Base-by-base conservation (phyloP, 2,113 vertebrate genomes). In the Orthochromis indermauri region DNA sequence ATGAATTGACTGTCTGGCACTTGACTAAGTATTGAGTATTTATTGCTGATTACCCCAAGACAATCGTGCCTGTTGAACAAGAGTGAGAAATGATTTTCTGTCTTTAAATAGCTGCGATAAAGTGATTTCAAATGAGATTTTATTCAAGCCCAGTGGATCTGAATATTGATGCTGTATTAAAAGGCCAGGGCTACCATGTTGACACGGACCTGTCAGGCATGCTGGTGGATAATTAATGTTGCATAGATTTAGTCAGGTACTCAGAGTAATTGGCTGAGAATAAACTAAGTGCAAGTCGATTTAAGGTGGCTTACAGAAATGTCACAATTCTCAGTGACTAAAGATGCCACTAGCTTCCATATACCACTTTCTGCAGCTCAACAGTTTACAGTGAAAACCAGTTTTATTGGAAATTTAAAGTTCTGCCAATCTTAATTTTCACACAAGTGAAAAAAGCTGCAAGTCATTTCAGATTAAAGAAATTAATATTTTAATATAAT, bases 21-120 rank as follows among this genome's bases (percentile, higher is more conserved):
- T 55, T 79, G 53, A 82, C 80, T 63, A 45, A 11, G 8, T 82
- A 91, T 86, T 83, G 89, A 95, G 93, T 95, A 95, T 95, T 95
- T 88, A 94, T 93, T 59, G 12, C 19, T 6, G 40, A 85, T 93
- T 88, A 83, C 80, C 26, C 45, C 47, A 57, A 86, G 87, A 94
- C 79, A 85, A 83, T 86, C 33, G 83, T 2, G 5, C 53, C n/a
- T 14, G 8, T 82, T 19, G 10, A 63, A 84, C 10, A 12, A 81
- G 57, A 88, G 19, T n/a, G 51, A 90, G 63, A 81, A 88, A 85
- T 83, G 33, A 81, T 57, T 90, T 89, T 53, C 76, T 1, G 1
- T 83, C 82, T 90, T 85, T 84, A 63, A 86, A 87, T 28, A 53
- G 49, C 42, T 82, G 80, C 33, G 13, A 90, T 89, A 2, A 89